A percentile compares a stretch with the other conserved stretches of the same genome.
Evolutionary conservation across 2,113 vertebrate species (phyloP).

Genomic region (Chamaea fasciata): DNA sequence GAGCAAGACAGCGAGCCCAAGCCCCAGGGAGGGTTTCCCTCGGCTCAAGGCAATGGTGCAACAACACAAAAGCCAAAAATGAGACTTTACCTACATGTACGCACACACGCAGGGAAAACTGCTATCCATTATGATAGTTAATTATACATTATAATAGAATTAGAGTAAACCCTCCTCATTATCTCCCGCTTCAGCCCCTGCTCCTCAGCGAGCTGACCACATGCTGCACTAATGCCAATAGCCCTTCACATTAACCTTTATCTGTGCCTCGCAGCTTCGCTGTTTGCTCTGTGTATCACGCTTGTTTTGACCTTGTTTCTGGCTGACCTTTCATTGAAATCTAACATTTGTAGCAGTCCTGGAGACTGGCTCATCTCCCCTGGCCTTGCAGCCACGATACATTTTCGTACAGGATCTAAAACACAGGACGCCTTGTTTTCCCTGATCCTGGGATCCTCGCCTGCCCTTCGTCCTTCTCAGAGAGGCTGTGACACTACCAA

Average conservation of each 20-base stretch:
- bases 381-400: background rate
- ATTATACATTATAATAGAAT: constrained; percentile 60
- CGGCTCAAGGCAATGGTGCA: background rate
- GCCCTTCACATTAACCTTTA: constrained; percentile 44
- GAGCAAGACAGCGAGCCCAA: background rate
- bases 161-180: constrained; percentile 37
- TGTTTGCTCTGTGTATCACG: background rate
- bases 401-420: constrained; percentile 7
- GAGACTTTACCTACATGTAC: background rate
- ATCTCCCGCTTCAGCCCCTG: constrained; percentile 8
- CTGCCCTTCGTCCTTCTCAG: background rate
- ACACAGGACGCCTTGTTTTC: background rate
- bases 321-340: constrained; percentile 30
- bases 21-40: background rate
- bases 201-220: constrained; percentile 39
- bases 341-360: constrained; percentile 22
- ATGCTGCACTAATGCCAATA: background rate
- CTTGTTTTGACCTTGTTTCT: constrained; percentile 34
- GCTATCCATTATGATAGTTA: constrained; percentile 55
- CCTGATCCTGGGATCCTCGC: background rate
- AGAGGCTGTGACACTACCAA: constrained; percentile 16
- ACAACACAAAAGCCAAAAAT: constrained; percentile 38
- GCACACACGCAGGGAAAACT: constrained; percentile 33
- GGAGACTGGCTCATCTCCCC: constrained; percentile 44
- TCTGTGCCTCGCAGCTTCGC: background rate